A percentile compares a stretch with the other conserved stretches of the same genome.
These are phyloP conservation scores for Halisarca cf. caerulea DNA, from an alignment of 37 sponge, comb jelly and placozoan species.

Conservation along the genomic window DNA sequence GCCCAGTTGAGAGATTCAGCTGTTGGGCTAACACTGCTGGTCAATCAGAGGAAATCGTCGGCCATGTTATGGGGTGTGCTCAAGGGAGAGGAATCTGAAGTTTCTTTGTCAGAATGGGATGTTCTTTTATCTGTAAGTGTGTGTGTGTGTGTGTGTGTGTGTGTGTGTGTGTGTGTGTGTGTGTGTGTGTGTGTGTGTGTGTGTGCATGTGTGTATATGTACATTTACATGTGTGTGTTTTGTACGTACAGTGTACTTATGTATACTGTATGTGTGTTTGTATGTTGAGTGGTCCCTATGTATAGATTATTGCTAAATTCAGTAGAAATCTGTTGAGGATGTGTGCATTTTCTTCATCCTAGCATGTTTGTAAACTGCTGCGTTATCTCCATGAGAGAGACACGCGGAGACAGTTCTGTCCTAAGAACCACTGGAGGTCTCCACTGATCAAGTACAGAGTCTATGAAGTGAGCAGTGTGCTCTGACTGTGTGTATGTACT, in stretches of 20 bases:
- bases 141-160: conserved; percentile 6
- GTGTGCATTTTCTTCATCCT: background rate
- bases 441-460: background rate
- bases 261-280: background rate
- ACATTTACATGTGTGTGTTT: background rate
- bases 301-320: background rate
- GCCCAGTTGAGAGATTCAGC: conserved; percentile 46
- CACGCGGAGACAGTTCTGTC: conserved; percentile 54
- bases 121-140: background rate
- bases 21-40: conserved; percentile 14
- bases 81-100: background rate
- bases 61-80: background rate
- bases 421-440: conserved; percentile 52
- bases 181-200: background rate
- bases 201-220: background rate
- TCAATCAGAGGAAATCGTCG: background rate
- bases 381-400: conserved; percentile 65
- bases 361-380: conserved; percentile 31
- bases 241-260: background rate
- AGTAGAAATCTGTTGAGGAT: background rate
- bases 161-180: conserved; percentile 10
- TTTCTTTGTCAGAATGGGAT: background rate
- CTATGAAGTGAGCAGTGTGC: background rate
- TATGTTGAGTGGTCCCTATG: background rate
- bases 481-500: no score